Conservation (phyloP, 2,113 vertebrate genomes). For the Lophura nycthemera region DNA sequence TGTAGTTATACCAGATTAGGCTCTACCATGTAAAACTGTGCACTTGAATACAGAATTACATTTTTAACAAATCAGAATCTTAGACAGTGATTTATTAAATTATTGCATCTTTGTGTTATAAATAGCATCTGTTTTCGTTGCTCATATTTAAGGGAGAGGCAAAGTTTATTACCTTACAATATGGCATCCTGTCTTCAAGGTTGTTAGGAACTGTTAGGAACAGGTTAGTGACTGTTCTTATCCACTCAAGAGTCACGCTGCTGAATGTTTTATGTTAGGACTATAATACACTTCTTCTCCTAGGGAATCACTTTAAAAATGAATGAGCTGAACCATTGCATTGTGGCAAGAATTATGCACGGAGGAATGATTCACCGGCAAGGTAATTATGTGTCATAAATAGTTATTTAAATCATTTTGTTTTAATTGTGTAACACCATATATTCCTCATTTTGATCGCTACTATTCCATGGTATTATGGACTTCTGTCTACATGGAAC, state of each 20-base stretch:
- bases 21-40: not conserved
- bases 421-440: not conserved
- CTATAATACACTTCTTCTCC: constrained; percentile 23
- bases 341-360: constrained; percentile 98
- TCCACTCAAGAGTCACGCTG: not conserved
- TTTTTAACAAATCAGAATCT: not conserved
- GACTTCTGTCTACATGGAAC: not conserved
- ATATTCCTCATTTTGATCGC: not conserved
- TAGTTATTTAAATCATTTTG: not conserved
- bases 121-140: not conserved
- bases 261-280: not conserved
- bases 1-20: not conserved
- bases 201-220: not conserved
- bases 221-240: not conserved
- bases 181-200: not conserved
- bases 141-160: not conserved
- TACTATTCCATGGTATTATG: rapidly evolving
- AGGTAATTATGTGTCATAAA: constrained; percentile 80
- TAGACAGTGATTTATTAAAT: not conserved
- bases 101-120: not conserved
- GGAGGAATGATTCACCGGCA: constrained; percentile 99
- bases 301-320: constrained; percentile 99
- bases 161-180: not conserved
- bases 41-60: not conserved
- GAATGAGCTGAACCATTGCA: constrained; percentile 98